Conservation (phyloP, 1,140 invertebrate genomes). For the Lepidurus arcticus region DNA sequence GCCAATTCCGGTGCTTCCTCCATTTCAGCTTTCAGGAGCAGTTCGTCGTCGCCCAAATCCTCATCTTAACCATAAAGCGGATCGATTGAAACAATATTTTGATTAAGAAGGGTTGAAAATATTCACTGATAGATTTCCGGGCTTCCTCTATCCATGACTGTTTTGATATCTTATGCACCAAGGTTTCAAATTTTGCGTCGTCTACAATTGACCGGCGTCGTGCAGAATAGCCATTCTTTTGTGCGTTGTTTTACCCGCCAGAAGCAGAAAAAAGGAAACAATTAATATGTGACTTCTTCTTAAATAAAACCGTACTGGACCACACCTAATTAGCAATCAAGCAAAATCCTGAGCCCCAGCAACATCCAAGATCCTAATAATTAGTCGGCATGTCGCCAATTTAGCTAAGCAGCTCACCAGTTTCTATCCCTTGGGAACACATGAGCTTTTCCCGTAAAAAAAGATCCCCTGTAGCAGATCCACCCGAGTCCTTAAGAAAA, state of each 20-base stretch:
- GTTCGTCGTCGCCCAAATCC: slow-evolving; percentile 81
- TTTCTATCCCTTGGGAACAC: slow-evolving; percentile 4
- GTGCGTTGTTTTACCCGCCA: not conserved
- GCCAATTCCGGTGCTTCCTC: slow-evolving; percentile 61
- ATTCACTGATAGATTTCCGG: slow-evolving; percentile 73
- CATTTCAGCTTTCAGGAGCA: slow-evolving; percentile 66
- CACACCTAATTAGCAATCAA: not conserved
- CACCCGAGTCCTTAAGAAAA: not conserved
- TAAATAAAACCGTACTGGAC: not conserved
- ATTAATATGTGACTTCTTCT: not conserved
- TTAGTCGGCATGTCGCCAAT: slow-evolving; percentile 11
- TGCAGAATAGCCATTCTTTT: slow-evolving; percentile 88
- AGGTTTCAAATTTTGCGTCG: slow-evolving; percentile 91
- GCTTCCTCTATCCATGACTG: slow-evolving; percentile 83
- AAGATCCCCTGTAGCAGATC: not conserved
- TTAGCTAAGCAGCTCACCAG: slow-evolving; percentile 14
- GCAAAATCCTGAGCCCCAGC: not conserved
- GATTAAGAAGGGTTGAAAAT: not conserved
- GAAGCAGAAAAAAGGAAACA: not conserved
- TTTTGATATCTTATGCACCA: slow-evolving; percentile 90
- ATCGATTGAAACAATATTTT: not conserved
- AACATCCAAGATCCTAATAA: slow-evolving; percentile 16
- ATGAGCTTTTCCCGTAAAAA: not conserved
- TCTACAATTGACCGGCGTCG: slow-evolving; percentile 88
- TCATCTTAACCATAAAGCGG: slow-evolving; percentile 51